A percentile compares a stretch with the other conserved stretches of the same genome.
phyloP scores from a whole-genome alignment of 2,888 invertebrate species.

The Cancer borealis region DNA sequence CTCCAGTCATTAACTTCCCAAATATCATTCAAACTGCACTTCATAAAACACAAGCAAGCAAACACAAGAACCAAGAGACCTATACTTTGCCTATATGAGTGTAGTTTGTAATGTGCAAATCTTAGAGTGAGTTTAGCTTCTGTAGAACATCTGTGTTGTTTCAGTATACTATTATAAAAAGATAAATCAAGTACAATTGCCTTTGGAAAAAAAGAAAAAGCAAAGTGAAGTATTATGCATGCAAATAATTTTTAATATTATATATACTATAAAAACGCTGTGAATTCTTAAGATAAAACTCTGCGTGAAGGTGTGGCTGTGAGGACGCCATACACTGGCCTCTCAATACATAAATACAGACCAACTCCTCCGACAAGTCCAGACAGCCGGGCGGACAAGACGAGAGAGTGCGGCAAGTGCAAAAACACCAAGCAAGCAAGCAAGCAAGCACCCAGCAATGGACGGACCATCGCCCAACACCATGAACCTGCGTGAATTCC shows the following conservation, averaged over 20 bases:
- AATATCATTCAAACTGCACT: conserved; percentile 76
- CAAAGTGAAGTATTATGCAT: conserved; percentile 72
- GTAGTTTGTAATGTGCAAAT: conserved; percentile 75
- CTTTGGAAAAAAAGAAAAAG: conserved; percentile 70
- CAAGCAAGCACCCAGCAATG: conserved; percentile 42
- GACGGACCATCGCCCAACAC: conserved; percentile 54
- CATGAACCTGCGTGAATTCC: conserved; percentile 72
- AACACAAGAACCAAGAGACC: conserved; percentile 74
- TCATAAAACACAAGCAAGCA: conserved; percentile 70
- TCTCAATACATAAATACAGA: conserved; percentile 49
- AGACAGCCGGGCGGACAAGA: conserved; percentile 18
- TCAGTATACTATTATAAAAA: conserved; percentile 70
- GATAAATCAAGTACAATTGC: conserved; percentile 74
- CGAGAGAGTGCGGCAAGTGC: neutral
- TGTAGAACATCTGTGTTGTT: conserved; percentile 75
- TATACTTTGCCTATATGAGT: conserved; percentile 75
- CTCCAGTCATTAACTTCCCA: conserved; percentile 76
- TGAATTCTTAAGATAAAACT: conserved; percentile 56
- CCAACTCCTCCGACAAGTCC: conserved; percentile 66
- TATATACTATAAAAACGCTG: conserved; percentile 46
- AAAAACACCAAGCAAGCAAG: neutral
- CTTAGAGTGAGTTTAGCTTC: conserved; percentile 74
- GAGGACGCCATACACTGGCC: conserved; percentile 70
- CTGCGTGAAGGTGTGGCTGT: conserved; percentile 68
- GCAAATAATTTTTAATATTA: conserved; percentile 65